A percentile compares a stretch with the other conserved stretches of the same genome.
Evolutionary conservation across 2,113 vertebrate species (phyloP).

Genomic region (Xyliphius kryptos): DNA sequence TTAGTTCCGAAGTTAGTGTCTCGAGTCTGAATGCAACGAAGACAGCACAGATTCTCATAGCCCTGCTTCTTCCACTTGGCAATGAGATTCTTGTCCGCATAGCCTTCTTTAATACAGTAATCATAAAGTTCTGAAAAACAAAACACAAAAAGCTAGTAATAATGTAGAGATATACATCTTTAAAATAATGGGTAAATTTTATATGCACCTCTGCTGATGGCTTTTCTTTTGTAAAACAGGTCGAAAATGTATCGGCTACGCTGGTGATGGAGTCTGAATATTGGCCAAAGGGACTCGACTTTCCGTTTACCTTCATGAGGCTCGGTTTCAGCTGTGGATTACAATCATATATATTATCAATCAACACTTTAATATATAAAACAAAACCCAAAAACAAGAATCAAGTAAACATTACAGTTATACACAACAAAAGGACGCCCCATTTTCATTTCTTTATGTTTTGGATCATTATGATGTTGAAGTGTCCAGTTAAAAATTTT

Average conservation of each 20-base stretch:
- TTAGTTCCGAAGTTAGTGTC: conserved; percentile 98
- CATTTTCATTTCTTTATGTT: too few species aligned
- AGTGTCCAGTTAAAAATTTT: too few species aligned
- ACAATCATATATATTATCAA: too few species aligned
- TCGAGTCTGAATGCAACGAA: conserved; percentile 93
- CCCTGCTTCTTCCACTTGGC: conserved; percentile 99
- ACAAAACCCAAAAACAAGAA: too few species aligned
- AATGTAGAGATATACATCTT: too few species aligned
- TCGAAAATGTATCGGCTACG: conserved; percentile 94
- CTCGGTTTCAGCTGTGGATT: conserved; percentile 82
- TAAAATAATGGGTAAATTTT: too few species aligned
- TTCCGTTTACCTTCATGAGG: conserved; percentile 95
- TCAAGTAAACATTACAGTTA: too few species aligned
- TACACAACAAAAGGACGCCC: too few species aligned
- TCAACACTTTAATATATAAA: too few species aligned
- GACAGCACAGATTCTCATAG: conserved; percentile 93
- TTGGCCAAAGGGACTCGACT: conserved; percentile 95
- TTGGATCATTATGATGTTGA: too few species aligned
- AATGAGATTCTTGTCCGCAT: conserved; percentile 94
- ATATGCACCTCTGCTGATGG: conserved; percentile 91
- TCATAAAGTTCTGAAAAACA: conserved; percentile 84
- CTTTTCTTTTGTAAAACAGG: conserved; percentile 95
- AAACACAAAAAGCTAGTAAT: too few species aligned
- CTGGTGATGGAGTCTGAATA: conserved; percentile 96
- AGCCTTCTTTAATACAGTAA: conserved; percentile 95